Percentiles rank a stretch among this genome's conserved stretches.
Conservation (phyloP, 30 jellyfish, hydroid and myxozoan species). For the Calvadosia cruxmelitensis region DNA sequence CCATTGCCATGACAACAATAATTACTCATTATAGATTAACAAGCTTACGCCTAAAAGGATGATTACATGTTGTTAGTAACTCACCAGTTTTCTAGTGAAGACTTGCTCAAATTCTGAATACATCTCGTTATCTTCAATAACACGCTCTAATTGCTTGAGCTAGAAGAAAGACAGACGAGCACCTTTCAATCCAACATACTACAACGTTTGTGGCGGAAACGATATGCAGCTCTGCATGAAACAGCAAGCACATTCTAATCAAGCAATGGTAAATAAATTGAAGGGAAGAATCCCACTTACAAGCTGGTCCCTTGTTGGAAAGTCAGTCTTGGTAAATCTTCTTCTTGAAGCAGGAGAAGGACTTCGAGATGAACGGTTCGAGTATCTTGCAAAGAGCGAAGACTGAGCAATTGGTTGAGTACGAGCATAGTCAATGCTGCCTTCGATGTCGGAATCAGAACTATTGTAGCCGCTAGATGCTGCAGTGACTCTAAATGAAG, state of each 20-base stretch:
- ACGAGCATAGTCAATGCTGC: slow-evolving; percentile 17
- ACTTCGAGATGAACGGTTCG: neutral
- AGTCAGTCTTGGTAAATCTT: neutral
- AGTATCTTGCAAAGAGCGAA: neutral
- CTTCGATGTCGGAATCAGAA: slow-evolving; percentile 83
- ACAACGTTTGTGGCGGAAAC: neutral
- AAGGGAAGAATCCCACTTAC: neutral
- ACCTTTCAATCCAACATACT: neutral
- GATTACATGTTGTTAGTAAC: neutral
- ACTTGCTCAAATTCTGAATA: slow-evolving; percentile 68
- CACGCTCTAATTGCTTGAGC: slow-evolving; percentile 79
- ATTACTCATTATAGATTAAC: no score
- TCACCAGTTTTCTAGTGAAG: slow-evolving; percentile 59
- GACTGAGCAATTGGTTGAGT: slow-evolving; percentile 26
- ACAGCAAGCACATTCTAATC: neutral
- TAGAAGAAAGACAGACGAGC: neutral
- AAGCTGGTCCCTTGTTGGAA: neutral
- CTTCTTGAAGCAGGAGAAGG: neutral
- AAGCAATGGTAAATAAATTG: neutral
- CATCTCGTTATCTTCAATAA: slow-evolving; percentile 56
- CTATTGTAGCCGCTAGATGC: slow-evolving; percentile 87
- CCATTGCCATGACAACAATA: no score
- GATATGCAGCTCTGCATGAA: neutral
- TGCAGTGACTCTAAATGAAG: slow-evolving; percentile 25
- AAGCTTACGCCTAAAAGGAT: neutral